Evolutionary conservation across 2,797 vertebrate genomes (phyloP), one percentile per base, ranked within the genome.

Genomic region (Muscicapa comitata): DNA sequence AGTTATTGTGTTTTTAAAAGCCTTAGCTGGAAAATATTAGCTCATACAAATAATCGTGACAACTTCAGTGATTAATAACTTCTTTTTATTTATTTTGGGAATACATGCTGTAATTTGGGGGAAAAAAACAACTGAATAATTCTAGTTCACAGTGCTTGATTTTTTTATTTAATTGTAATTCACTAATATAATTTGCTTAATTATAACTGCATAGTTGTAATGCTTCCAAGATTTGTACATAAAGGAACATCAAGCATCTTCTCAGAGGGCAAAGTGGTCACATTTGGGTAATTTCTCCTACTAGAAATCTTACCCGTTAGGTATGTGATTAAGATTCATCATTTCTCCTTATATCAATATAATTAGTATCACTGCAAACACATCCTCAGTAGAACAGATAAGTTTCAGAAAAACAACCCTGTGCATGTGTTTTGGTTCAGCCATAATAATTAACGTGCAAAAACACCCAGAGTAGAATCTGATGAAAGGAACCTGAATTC

Each of bases 221-320:
- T 71, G 35, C n/a, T 92, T 93, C 74, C 79, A 58, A 55, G 78
- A 89, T 93, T 87, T 85, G 74, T 82, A 85, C 93, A 74, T 85
- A 92, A 94, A 96, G 24, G 67, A 85, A 70, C 63, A 67, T 71
- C 81, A 71, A 85, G 78, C 68, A 85, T 82, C 84, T 66, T 87
- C 86, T 93, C 63, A 87, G 79, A 89, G 59, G 78, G 78, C 61
- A 89, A 79, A 91, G 31, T 59, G 71, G 86, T 93, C 75, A 87
- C 71, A 67, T 85, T 45, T 73, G 47, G 85, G 84, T 42, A n/a
- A 73, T 89, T 87, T 70, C 84, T 91, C 31, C 11, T 53, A 9
- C 71, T 77, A 63, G 76, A 76, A 91, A 85, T 76, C 63, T 63
- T 87, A 87, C 84, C 86, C 8, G 6, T 93, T 85, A 89, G 91